Evolutionary conservation across 2,797 vertebrate genomes (phyloP), one percentile per base, ranked within the genome.

Genomic region (Acipenser transmontanus): DNA sequence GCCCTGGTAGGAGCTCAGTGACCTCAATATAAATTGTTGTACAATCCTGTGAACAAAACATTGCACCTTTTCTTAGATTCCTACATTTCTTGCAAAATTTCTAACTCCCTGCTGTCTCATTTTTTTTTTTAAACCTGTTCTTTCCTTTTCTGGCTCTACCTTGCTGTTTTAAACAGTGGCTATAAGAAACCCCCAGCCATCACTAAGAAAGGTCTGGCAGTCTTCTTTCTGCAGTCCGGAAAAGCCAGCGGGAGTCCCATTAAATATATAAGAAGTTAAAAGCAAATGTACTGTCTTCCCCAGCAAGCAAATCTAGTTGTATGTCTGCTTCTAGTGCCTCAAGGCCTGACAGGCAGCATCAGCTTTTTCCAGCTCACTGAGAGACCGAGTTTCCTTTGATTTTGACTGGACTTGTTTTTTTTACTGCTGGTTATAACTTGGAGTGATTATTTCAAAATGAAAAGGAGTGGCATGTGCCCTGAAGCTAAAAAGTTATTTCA

Each of bases 291-390:
- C 8, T 61, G 60, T 61, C 47, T 61, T 34, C 8, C 17, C 60
- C 47, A 61, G 60, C 60, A 61, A 47, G 17, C 7, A 61, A 4
- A 61, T 34, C 2, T 8, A 47, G 8, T 20, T 34, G 10, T 66
- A 49, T 34, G 11, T 52, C 6, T 51, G 2, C 7, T 51, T 8
- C 10, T 52, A 8, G 34, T 17, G 7, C 54, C 20, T 61, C 5
- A 61, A 61, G 60, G 17, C 52, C 60, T 61, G 17, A 34, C 13
- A 61, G 10, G 47, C 17, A 61, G 60, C 60, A 61, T 61, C 17
- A 61, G 17, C 47, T 61, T 61, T 61, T 9, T n/a, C 14, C 7
- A 13, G 54, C 12, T 57, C 7, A 6, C 54, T 7, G 12, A 6
- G 9, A 57, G 14, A 57, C 12, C 4, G 13, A 11, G 12, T 13